Base-by-base conservation (phyloP, 2,113 vertebrate species). In the Mobula hypostoma region DNA sequence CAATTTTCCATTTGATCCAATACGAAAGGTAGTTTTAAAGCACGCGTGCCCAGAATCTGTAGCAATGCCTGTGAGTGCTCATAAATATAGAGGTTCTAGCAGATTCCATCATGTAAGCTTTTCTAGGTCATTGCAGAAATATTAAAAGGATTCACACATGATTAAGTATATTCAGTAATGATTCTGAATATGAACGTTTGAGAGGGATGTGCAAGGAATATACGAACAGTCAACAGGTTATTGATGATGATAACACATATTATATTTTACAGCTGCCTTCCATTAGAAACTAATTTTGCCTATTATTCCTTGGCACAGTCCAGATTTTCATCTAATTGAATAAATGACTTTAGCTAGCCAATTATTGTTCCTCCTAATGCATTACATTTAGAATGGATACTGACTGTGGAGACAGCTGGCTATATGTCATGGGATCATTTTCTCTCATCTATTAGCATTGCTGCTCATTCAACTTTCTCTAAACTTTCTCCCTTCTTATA, bases 341-440 rank as follows among this genome's bases (percentile, higher is more conserved):
- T 95, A 96, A 93, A 96, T 72, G 94, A 94, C 95, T 95, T 74
- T 82, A 96, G 94, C 95, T 94, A 95, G 95, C 94, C 95, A 94
- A 94, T 95, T 95, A 95, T 77, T 92, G 95, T 94, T 95, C 94
- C 94, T 95, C 79, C 95, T 94, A 94, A 96, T 96, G 96, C 94
- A 95, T 95, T 96, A 94, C 96, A 96, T 96, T 97, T 96, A 96
- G 95, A 96, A 95, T 94, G 94, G 94, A 94, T 0, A 36, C 96
- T 96, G 95, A 94, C 95, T 95, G 95, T 2, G 94, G 96, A 95
- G 96, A 97, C 96, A 32, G 94, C 27, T 94, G 95, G 61, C 94
- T 40, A 94, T 24, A 56, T 95, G 74, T 91, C 94, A 66, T 48
- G 80, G 85, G 94, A 63, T 74, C 66, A 88, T 70, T 94, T 88